These are phyloP conservation scores for Melieria omissa DNA, from an alignment of 2,888 invertebrate genomes.

Conservation along the genomic window DNA sequence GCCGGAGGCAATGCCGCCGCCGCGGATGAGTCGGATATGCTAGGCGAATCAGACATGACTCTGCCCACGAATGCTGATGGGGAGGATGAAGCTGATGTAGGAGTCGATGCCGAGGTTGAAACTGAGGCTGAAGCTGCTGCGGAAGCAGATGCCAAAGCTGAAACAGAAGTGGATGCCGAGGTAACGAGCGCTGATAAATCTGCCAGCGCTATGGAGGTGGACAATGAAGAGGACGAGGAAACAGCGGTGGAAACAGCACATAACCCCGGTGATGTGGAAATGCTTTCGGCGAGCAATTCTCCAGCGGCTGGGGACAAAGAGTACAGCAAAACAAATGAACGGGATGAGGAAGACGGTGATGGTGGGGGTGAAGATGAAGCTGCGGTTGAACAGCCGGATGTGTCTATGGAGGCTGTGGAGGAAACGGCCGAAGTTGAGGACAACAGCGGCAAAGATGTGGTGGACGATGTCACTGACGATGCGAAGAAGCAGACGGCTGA, in stretches of 20 bases:
- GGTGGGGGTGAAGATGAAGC: slow-evolving; percentile 39
- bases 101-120: slow-evolving; percentile 14
- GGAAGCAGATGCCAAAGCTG: slow-evolving; percentile 47
- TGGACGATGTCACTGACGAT: slow-evolving; percentile 1
- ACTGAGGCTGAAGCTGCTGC: slow-evolving; percentile 45
- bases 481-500: not conserved
- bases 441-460: slow-evolving; percentile 22
- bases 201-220: not conserved
- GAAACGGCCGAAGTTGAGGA: slow-evolving; percentile 43
- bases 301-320: slow-evolving; percentile 28
- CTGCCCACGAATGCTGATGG: slow-evolving; percentile 46
- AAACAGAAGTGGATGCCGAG: slow-evolving; percentile 14
- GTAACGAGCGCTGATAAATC: slow-evolving; percentile 26
- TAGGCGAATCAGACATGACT: slow-evolving; percentile 57
- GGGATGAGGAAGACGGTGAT: slow-evolving; percentile 39
- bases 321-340: slow-evolving; percentile 35
- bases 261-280: slow-evolving; percentile 37
- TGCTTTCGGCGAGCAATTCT: slow-evolving; percentile 34
- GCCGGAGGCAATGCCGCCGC: slow-evolving; percentile 49
- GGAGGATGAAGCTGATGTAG: slow-evolving; percentile 39
- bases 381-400: slow-evolving; percentile 37
- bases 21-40: slow-evolving; percentile 54
- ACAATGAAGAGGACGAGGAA: not conserved
- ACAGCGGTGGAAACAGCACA: not conserved
- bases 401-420: slow-evolving; percentile 41